Base-by-base conservation (phyloP, 2,888 invertebrate species). In the Platycheirus rosarum region DNA sequence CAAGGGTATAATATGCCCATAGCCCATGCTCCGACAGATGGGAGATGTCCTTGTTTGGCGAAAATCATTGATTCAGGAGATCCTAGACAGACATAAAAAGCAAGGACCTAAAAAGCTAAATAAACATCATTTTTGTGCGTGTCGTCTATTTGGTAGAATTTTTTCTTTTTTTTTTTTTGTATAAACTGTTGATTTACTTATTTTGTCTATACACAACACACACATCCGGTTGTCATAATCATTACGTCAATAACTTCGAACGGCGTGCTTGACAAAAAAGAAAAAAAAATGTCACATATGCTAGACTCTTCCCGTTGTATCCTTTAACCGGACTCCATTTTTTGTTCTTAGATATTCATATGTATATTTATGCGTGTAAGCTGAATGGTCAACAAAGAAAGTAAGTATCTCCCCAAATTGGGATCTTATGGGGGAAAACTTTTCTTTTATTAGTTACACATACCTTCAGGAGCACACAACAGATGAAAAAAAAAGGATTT, bases 121-220 rank as follows among this genome's bases (percentile, higher is more conserved):
- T 13, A 20, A 29, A 53, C 23, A 70, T 29, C 32, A 51, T 40
- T 51, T 40, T 48, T 70, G 44, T 57, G 62, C 63, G 53, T 48
- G 53, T 49, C 65, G 70, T 51, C 63, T 60, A 53, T 75, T 70
- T 66, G 46, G 46, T 65, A 49, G 51, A 65, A 65, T 49, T 60
- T 80, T 75, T 80, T 32, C 71, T n/a, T n/a, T n/a, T n/a, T n/a
- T n/a, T n/a, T n/a, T n/a, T n/a, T n/a, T n/a, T n/a, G n/a, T 76
- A 82, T 77, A 82, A 68, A 74, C 74, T 75, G 69, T 75, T 75
- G 75, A 80, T 75, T 70, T 75, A 65, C 75, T 69, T 63, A 75
- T 75, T 75, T 75, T 65, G 66, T 23, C 14, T n/a, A 26, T 73
- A 44, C 62, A n/a, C n/a, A n/a, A n/a, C n/a, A n/a, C n/a, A 32